Conservation (phyloP, 1,140 invertebrate species). For the Branchinecta lynchi region DNA sequence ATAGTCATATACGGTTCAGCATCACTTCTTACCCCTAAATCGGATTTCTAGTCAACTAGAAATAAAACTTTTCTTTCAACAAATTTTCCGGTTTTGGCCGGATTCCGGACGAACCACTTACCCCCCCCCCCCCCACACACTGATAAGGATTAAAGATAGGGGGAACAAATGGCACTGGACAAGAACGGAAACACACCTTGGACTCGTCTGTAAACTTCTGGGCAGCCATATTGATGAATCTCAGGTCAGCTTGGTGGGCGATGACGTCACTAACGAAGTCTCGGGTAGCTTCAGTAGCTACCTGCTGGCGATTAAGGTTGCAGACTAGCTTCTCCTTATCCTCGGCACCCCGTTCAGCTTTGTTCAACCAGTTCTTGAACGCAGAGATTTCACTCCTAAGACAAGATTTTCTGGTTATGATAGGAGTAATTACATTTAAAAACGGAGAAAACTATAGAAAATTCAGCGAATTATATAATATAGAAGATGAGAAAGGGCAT, state of each 20-base stretch:
- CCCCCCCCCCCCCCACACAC: too few species aligned
- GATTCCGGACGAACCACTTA: too few species aligned
- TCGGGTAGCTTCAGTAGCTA: conserved; percentile 53
- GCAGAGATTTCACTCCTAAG: conserved; percentile 52
- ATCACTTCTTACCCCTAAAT: too few species aligned
- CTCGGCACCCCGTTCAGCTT: conserved; percentile 56
- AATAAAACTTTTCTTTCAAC: too few species aligned
- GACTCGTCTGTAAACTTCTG: conserved; percentile 89
- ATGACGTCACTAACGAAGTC: conserved; percentile 88
- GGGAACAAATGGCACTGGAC: conserved; percentile 14
- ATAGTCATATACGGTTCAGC: too few species aligned
- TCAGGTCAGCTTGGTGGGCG: conserved; percentile 78
- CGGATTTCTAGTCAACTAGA: too few species aligned
- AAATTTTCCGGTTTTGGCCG: too few species aligned
- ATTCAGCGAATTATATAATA: neutral
- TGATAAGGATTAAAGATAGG: neutral
- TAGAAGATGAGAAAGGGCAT: neutral
- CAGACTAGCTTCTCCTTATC: conserved; percentile 70
- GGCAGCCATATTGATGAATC: conserved; percentile 84
- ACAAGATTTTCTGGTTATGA: conserved; percentile 19
- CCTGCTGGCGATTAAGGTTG: conserved; percentile 53
- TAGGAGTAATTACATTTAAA: conserved; percentile 18
- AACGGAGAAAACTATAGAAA: neutral
- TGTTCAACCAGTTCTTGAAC: conserved; percentile 69
- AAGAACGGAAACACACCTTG: conserved; percentile 38